Base-by-base conservation (phyloP, 2,113 vertebrate genomes). In the Manacus vitellinus region DNA sequence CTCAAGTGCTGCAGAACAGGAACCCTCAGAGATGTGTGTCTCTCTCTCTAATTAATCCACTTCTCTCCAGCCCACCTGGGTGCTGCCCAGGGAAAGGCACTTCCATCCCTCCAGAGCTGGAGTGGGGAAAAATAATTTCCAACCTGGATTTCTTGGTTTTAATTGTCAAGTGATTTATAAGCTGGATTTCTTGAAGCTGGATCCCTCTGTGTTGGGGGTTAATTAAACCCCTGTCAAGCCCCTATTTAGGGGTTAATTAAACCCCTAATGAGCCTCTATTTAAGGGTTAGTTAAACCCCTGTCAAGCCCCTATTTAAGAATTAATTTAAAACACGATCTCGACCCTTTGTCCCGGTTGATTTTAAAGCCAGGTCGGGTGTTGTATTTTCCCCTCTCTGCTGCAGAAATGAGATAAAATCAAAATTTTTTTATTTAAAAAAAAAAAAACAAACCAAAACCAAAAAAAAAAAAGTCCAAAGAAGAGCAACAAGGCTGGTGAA, bases 181-280 rank as follows among this genome's bases (percentile, higher is more conserved):
- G 11, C 9, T 74, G 46, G 9, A 59, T 67, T 31, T 74, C 31
- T n/a, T 41, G 25, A 33, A 75, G 52, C 22, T 3, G 41, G 25
- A 39, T 30, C 8, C 6, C 8, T 20, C 30, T 17, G 12, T 2
- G 1, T 35, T 22, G 47, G n/a, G 73, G 47, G 23, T 67, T 65
- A 47, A 72, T 54, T 63, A 82, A 88, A 44, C 12, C 30, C 21
- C 23, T 11, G 39, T 39, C 39, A 39, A 39, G 39, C 39, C 39
- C 39, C 39, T 39, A 39, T 39, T 10, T 22, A 52, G n/a, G 73
- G 47, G 23, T 67, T 65, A 47, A 72, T 54, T 63, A 82, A 88
- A 44, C 14, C 30, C 21, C 23, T 11, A 23, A 11, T 0, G 0
- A 63, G 30, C 19, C 27, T 14, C 44, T 37, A 2, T 35, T 73